Percentiles rank a stretch among this genome's conserved stretches.
These are phyloP conservation scores for Xenops minutus DNA, from an alignment of 2,797 vertebrate genomes.

Conservation along the genomic window DNA sequence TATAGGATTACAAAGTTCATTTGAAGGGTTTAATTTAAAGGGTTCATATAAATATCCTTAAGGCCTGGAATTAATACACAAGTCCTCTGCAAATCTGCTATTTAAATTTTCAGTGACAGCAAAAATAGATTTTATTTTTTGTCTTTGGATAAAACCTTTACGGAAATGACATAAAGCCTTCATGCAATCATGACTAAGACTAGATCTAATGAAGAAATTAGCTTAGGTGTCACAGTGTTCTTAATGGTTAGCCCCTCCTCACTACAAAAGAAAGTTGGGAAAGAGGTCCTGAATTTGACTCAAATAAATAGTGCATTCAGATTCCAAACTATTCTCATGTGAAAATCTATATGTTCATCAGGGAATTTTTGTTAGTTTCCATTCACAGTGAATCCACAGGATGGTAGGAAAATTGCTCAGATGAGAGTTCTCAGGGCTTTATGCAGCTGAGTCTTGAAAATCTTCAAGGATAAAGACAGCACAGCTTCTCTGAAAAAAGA, in stretches of 20 bases:
- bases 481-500: not conserved
- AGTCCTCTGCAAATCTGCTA: not conserved
- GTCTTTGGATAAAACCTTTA: not conserved
- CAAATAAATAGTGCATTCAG: not conserved
- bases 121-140: not conserved
- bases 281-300: not conserved
- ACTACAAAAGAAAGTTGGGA: not conserved
- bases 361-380: not conserved
- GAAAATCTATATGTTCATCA: not conserved
- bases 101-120: constrained; percentile 18
- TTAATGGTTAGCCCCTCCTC: not conserved
- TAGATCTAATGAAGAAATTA: not conserved
- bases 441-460: not conserved
- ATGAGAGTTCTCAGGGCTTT: not conserved
- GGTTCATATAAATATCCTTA: constrained; percentile 27
- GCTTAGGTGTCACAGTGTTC: not conserved
- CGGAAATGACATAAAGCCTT: not conserved
- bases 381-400: not conserved
- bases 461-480: not conserved
- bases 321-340: not conserved
- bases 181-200: not conserved
- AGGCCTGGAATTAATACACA: not conserved
- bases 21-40: constrained; percentile 52
- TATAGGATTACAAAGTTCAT: constrained; percentile 43
- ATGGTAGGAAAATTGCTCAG: not conserved